Conservation (phyloP, 1,140 invertebrate genomes). For the Drosophila lowei region DNA sequence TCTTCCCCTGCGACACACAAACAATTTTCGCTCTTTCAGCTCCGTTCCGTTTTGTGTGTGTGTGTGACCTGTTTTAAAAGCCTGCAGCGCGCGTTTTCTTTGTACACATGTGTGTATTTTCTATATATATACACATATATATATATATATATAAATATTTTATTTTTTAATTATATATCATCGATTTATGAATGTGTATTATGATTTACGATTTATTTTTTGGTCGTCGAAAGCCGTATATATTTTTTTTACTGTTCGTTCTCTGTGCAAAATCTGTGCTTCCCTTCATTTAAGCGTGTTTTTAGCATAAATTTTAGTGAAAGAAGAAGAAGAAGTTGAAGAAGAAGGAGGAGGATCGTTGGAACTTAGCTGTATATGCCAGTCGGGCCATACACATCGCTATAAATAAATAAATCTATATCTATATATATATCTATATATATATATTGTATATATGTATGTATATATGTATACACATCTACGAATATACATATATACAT, state of each 20-base stretch:
- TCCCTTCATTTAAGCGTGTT: constrained; percentile 82
- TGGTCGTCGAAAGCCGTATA: constrained; percentile 47
- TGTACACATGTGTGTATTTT: neutral
- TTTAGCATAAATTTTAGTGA: constrained; percentile 81
- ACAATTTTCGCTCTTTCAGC: too few species aligned
- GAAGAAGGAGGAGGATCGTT: neutral
- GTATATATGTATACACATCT: neutral
- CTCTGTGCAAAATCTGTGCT: constrained; percentile 79
- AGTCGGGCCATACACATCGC: constrained; percentile 50
- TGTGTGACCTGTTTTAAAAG: constrained; percentile 28
- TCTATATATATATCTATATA: constrained; percentile 7
- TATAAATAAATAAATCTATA: constrained; percentile 25
- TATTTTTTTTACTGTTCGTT: constrained; percentile 55
- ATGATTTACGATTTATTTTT: constrained; percentile 42
- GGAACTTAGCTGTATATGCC: constrained; percentile 48
- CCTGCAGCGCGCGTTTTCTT: constrained; percentile 22
- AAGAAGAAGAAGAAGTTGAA: constrained; percentile 31
- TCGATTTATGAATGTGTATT: constrained; percentile 44
- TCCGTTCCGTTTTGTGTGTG: constrained; percentile 39
- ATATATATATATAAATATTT: constrained; percentile 47
- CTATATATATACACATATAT: constrained; percentile 39
- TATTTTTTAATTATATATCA: constrained; percentile 53
- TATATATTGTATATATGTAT: constrained; percentile 33
- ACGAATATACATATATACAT: constrained; percentile 28
- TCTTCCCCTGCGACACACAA: neutral